A percentile compares a stretch with the other conserved stretches of the same genome.
phyloP scores from a whole-genome alignment of 2,797 vertebrate genomes.

The Sebastes miniatus region DNA sequence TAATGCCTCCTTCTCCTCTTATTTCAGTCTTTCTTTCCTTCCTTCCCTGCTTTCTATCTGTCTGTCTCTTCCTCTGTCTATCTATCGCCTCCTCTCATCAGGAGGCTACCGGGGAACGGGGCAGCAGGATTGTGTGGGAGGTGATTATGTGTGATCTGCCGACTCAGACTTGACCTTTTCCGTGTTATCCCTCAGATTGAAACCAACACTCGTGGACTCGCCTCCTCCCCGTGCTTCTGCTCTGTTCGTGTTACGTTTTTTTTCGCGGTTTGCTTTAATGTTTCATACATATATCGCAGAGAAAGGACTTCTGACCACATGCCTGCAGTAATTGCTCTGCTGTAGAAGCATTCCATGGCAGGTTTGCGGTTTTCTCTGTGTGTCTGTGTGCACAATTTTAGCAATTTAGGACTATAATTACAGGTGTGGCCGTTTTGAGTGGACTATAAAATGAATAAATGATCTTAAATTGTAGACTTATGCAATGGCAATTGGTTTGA shows the following conservation, averaged over 20 bases:
- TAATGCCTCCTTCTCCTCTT: slow-evolving; percentile 76
- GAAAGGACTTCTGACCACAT: slow-evolving; percentile 34
- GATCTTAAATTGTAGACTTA: slow-evolving; percentile 45
- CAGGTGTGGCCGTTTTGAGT: slow-evolving; percentile 27
- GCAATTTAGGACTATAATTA: slow-evolving; percentile 34
- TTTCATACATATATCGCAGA: slow-evolving; percentile 39
- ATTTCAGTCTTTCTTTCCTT: slow-evolving; percentile 46
- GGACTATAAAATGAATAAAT: slow-evolving; percentile 39
- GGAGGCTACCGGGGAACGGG: slow-evolving; percentile 68
- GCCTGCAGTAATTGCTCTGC: slow-evolving; percentile 41
- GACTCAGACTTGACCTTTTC: slow-evolving; percentile 84
- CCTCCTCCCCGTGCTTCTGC: slow-evolving; percentile 35
- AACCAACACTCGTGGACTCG: slow-evolving; percentile 60
- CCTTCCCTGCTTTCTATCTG: slow-evolving; percentile 16
- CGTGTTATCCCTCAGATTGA: slow-evolving; percentile 72
- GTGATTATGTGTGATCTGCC: slow-evolving; percentile 79
- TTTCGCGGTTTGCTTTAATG: slow-evolving; percentile 45
- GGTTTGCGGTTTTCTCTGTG: slow-evolving; percentile 29
- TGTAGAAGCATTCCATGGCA: slow-evolving; percentile 24
- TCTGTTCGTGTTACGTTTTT: slow-evolving; percentile 8
- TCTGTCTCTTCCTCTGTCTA: slow-evolving; percentile 36
- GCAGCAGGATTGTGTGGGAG: slow-evolving; percentile 81
- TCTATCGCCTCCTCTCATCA: slow-evolving; percentile 69
- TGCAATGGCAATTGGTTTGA: slow-evolving; percentile 25
- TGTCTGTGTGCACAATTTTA: slow-evolving; percentile 2